Percentiles rank a stretch among this genome's conserved stretches.
These are phyloP conservation scores for Geophilus truncorum DNA, from an alignment of 2,888 invertebrate species.

Conservation along the genomic window DNA sequence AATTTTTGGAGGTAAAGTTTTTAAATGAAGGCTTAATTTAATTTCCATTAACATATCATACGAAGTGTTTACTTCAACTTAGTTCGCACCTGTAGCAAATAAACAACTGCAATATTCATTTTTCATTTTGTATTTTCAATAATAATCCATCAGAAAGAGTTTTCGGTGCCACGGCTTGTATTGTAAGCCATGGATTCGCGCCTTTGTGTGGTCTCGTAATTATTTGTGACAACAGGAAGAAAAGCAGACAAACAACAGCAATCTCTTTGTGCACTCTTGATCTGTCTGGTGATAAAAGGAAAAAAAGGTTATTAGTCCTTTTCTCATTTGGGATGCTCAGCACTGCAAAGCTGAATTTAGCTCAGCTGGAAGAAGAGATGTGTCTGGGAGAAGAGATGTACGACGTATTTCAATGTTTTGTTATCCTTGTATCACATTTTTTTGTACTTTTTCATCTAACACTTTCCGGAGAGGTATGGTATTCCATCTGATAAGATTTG, in stretches of 20 bases:
- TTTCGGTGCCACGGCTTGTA: not conserved
- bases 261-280: not conserved
- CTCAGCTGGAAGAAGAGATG: too few relatives aligned
- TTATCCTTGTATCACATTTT: not conserved
- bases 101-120: not conserved
- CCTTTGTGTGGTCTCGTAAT: too few relatives aligned
- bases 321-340: not conserved
- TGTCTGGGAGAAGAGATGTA: not conserved
- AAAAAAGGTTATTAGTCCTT: not conserved
- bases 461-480: not conserved
- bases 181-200: not conserved
- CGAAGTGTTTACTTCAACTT: too few relatives aligned
- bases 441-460: not conserved
- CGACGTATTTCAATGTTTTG: not conserved
- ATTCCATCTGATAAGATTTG: not conserved
- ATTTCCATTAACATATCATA: too few relatives aligned
- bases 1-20: too few relatives aligned
- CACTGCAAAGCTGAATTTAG: not conserved
- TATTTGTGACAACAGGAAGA: not conserved
- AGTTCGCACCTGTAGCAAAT: too few relatives aligned
- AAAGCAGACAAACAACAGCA: too few relatives aligned
- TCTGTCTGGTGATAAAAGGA: not conserved
- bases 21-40: too few relatives aligned
- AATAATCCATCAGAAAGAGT: not conserved
- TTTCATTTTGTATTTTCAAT: not conserved